These are phyloP conservation scores for Polymixis lichenea DNA, from an alignment of 2,888 invertebrate species.

Conservation along the genomic window DNA sequence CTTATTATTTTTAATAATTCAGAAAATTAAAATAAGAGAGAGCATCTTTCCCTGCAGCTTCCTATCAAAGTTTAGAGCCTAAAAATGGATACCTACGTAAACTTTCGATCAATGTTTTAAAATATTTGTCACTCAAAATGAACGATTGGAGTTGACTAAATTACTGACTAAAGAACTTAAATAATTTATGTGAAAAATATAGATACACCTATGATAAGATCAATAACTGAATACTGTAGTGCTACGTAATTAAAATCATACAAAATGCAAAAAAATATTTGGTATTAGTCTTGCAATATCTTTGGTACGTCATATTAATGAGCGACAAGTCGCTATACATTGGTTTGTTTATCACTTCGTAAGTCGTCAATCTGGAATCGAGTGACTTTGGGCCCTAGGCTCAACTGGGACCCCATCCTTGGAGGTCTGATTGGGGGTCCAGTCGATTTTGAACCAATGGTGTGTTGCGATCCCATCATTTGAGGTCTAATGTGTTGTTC, in stretches of 20 bases:
- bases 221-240: conserved; percentile 50
- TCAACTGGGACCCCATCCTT: conserved; percentile 62
- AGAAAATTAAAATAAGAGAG: conserved; percentile 28
- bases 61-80: background rate
- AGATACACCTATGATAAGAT: conserved; percentile 15
- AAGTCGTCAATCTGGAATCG: conserved; percentile 79
- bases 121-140: background rate
- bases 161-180: background rate
- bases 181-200: conserved; percentile 11
- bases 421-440: conserved; percentile 46
- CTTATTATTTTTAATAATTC: conserved; percentile 16
- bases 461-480: conserved; percentile 68
- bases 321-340: conserved; percentile 82
- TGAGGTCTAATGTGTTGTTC: conserved; percentile 45
- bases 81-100: fast-evolving
- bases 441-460: conserved; percentile 63
- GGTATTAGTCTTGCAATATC: conserved; percentile 72
- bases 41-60: conserved; percentile 34
- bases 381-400: conserved; percentile 74
- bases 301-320: conserved; percentile 83
- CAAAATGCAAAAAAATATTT: conserved; percentile 61
- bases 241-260: conserved; percentile 16
- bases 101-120: background rate
- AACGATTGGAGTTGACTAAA: background rate
- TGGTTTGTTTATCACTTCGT: conserved; percentile 72